phyloP scores from a whole-genome alignment of 2,888 invertebrate genomes.

The Thera obeliscata region DNA sequence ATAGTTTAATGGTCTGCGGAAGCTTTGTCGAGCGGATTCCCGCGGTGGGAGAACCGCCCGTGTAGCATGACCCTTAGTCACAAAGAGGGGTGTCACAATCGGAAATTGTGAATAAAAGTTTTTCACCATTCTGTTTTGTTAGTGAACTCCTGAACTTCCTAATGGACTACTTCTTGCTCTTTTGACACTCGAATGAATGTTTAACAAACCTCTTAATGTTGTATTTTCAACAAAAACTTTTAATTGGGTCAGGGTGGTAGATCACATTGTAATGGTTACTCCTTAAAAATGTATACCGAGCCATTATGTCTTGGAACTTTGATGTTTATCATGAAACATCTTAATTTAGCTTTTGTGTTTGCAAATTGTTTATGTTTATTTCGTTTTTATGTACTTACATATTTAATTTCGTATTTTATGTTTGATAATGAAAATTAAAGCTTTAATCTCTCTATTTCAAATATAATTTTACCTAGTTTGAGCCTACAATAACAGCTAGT shows the following conservation, averaged over 20 bases:
- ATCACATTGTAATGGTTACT: constrained; percentile 32
- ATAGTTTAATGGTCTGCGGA: too few species aligned
- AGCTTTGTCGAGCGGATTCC: too few species aligned
- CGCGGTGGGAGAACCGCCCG: too few species aligned
- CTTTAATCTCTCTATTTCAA: too few species aligned
- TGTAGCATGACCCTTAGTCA: too few species aligned
- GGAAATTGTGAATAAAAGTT: not conserved
- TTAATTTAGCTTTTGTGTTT: not conserved
- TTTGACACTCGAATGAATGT: constrained; percentile 22
- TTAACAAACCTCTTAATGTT: constrained; percentile 35
- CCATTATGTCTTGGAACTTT: constrained; percentile 33
- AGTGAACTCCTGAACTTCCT: not conserved
- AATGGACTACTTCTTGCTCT: constrained; percentile 1
- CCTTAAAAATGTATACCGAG: constrained; percentile 32
- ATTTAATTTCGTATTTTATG: too few species aligned
- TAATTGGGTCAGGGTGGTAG: constrained; percentile 32
- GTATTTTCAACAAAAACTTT: constrained; percentile 33
- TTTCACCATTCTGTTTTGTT: not conserved
- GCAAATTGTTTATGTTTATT: not conserved
- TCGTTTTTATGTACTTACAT: not conserved
- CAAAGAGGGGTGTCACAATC: not conserved
- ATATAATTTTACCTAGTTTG: too few species aligned
- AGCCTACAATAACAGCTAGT: too few species aligned
- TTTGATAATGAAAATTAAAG: too few species aligned
- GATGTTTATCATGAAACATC: constrained; percentile 5